These are phyloP conservation scores for Sebastes miniatus DNA, from an alignment of 2,797 vertebrate genomes.

Conservation along the genomic window DNA sequence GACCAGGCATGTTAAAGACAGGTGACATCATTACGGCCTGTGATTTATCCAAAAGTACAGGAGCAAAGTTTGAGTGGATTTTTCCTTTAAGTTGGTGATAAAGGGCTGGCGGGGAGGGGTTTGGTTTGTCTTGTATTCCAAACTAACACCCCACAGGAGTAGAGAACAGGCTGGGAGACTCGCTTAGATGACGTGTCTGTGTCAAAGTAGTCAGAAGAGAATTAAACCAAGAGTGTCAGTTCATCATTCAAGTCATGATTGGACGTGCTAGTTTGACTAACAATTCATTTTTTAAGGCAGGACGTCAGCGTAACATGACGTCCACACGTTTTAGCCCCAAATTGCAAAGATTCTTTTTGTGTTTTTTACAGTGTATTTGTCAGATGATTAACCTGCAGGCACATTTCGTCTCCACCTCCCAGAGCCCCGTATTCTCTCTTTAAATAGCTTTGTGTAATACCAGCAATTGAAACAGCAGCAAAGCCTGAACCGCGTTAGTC, in stretches of 20 bases:
- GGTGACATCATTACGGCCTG: neutral
- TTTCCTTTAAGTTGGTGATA: slow-evolving; percentile 35
- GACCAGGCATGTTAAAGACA: neutral
- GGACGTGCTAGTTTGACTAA: neutral
- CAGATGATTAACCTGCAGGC: slow-evolving; percentile 12
- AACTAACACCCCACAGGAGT: slow-evolving; percentile 1
- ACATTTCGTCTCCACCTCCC: slow-evolving; percentile 18
- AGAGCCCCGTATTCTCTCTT: slow-evolving; percentile 64
- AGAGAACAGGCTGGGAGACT: neutral
- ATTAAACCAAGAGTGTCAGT: neutral
- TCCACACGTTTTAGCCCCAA: slow-evolving; percentile 7
- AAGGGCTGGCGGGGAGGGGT: slow-evolving; percentile 12
- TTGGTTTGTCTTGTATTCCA: slow-evolving; percentile 7
- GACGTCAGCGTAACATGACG: neutral
- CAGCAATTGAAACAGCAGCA: slow-evolving; percentile 89
- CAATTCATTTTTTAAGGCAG: neutral
- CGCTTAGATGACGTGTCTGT: neutral
- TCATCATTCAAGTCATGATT: neutral
- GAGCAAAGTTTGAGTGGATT: slow-evolving; percentile 12
- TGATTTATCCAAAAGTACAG: neutral
- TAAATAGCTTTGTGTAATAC: slow-evolving; percentile 73
- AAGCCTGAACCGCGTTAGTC: slow-evolving; percentile 83
- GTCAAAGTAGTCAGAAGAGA: slow-evolving; percentile 11
- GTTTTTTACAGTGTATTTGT: slow-evolving; percentile 42
- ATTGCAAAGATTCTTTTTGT: neutral